Conservation (phyloP, 2,797 vertebrate genomes). For the Zalophus californianus region DNA sequence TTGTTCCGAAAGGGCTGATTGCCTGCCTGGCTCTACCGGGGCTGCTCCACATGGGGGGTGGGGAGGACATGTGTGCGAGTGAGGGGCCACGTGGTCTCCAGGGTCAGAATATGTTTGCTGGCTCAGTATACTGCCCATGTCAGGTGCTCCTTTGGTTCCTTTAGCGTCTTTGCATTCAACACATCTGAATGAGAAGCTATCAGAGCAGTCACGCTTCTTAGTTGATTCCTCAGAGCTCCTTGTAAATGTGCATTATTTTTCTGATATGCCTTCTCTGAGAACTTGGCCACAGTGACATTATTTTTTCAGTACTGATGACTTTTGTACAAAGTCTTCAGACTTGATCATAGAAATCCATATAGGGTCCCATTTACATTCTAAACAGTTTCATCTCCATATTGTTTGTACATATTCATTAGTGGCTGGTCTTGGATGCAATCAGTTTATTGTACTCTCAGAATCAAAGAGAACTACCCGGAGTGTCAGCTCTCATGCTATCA, state of each 20-base stretch:
- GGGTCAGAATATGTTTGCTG: too few relatives aligned
- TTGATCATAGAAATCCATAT: conserved; percentile 73
- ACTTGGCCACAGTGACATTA: background rate
- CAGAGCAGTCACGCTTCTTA: background rate
- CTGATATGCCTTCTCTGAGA: background rate
- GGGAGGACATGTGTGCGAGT: background rate
- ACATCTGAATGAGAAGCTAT: background rate
- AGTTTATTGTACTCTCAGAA: conserved; percentile 76
- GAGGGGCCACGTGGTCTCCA: accelerated
- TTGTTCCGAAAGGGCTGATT: background rate
- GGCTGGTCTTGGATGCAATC: conserved; percentile 63
- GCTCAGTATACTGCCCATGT: background rate
- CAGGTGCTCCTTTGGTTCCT: background rate
- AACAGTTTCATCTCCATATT: conserved; percentile 71
- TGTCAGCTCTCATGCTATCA: background rate
- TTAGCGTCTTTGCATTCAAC: background rate
- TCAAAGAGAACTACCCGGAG: conserved; percentile 54
- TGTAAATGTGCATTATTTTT: background rate
- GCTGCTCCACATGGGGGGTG: background rate
- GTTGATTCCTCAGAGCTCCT: background rate
- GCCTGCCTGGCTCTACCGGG: background rate
- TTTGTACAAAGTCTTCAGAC: conserved; percentile 61
- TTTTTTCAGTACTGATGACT: conserved; percentile 60
- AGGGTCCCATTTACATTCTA: conserved; percentile 59
- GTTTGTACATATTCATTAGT: conserved; percentile 74